phyloP scores from a whole-genome alignment of 2,113 vertebrate genomes.

The Dunckerocampus dactyliophorus region DNA sequence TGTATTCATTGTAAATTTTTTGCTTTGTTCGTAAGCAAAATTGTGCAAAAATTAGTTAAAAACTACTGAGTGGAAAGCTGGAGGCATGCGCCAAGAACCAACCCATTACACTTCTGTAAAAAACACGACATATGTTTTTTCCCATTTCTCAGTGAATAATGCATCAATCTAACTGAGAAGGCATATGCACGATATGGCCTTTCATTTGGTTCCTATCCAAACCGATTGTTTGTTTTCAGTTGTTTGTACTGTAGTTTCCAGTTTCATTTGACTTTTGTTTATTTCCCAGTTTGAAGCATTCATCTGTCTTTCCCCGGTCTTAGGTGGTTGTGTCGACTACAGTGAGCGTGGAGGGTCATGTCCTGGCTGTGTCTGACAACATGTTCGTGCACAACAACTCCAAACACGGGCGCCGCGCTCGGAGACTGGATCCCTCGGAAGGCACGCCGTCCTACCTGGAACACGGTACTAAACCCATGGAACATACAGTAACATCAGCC shows the following conservation, averaged over 20 bases:
- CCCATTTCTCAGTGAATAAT: background rate
- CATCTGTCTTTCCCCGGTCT: background rate
- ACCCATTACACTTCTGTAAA: no score
- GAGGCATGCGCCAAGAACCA: background rate
- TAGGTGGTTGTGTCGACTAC: constrained; percentile 73
- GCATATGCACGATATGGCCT: no score
- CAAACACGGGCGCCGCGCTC: constrained; percentile 72
- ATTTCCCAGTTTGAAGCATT: background rate
- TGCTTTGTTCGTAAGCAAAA: background rate
- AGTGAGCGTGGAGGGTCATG: constrained; percentile 80
- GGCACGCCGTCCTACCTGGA: constrained; percentile 66
- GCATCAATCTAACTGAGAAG: background rate
- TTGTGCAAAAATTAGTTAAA: background rate
- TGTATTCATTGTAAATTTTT: background rate
- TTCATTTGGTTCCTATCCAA: no score
- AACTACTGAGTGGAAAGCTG: background rate
- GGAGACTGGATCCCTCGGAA: constrained; percentile 66
- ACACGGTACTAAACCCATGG: constrained; percentile 54
- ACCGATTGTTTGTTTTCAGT: no score
- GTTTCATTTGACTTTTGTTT: background rate
- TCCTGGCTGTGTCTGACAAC: constrained; percentile 93
- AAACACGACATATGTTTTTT: background rate
- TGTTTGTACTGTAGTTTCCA: no score
- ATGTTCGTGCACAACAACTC: constrained; percentile 99
- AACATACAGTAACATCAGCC: constrained; percentile 26